Evolutionary conservation across 2,888 invertebrate genomes (phyloP).

Genomic region (Globia sparganii): DNA sequence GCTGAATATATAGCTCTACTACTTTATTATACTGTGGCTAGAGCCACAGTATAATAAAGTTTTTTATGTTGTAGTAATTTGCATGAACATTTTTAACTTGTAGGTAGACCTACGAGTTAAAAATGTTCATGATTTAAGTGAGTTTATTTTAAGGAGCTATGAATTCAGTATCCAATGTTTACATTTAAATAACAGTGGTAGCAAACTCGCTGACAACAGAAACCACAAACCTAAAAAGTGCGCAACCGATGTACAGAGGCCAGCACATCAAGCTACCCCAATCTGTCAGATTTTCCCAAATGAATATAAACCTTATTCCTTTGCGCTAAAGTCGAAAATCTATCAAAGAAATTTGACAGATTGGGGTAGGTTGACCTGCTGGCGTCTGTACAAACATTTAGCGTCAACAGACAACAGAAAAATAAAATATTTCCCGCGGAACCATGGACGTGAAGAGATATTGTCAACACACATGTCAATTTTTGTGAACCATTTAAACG

Average conservation of each 20-base stretch:
- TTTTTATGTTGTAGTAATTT: too few species aligned
- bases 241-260: neutral
- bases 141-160: neutral
- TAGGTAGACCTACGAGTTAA: too few species aligned
- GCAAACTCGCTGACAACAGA: neutral
- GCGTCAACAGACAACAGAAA: conserved; percentile 20
- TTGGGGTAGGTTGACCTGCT: too few species aligned
- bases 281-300: too few species aligned
- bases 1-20: neutral
- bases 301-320: too few species aligned
- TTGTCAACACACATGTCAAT: conserved; percentile 62
- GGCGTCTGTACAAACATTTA: conserved; percentile 20
- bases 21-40: neutral
- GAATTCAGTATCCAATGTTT: neutral
- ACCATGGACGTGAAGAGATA: conserved; percentile 38
- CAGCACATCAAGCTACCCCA: too few species aligned
- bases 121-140: neutral
- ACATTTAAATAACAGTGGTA: neutral
- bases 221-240: conserved; percentile 6
- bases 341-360: too few species aligned
- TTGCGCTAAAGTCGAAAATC: too few species aligned
- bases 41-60: too few species aligned
- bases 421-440: conserved; percentile 16
- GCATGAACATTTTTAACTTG: too few species aligned
- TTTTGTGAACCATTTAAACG: conserved; percentile 58